Evolutionary conservation across 2,797 vertebrate species (phyloP), one percentile per base, ranked within the genome.

Genomic region (Pogoniulus pusillus): DNA sequence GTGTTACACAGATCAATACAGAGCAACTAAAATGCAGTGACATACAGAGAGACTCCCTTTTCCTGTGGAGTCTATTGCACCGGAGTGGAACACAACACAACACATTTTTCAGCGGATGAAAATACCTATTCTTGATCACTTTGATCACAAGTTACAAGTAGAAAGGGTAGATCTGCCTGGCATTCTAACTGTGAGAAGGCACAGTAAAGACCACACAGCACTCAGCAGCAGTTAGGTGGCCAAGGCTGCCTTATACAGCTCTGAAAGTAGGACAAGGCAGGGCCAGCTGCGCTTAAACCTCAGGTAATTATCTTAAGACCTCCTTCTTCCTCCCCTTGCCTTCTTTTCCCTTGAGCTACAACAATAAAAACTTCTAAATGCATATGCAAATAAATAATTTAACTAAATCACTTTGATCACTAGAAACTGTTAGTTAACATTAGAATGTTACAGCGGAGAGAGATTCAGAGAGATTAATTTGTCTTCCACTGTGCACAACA

Each of bases 311-410:
- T 87, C 81, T 81, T 32, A 91, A 65, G 73, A 86, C 84, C 83
- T 60, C 69, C 34, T 82, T 85, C 64, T 70, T 43, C 43, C 22
- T 82, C 89, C 60, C 32, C 16, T 49, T 24, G 47, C 47, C 47
- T 65, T 69, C 70, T 55, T 59, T 85, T 47, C 66, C 70, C 47
- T 18, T 66, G 58, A 95, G 76, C 76, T 90, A 78, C 65, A 93
- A 91, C 87, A 95, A 95, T 91, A 90, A 96, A 95, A 93, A 90
- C 70, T 76, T 95, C 86, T 85, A 95, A 91, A 90, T 91, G 90
- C 92, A 86, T 95, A 83, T 89, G 85, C 95, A 96, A 96, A 96
- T 97, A 95, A 97, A 96, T 96, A 96, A 96, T 96, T 96, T 94
- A 97, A 96, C 57, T 92, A 88, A 95, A 95, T 95, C 78, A 75